These are phyloP conservation scores for Leucoma salicis DNA, from an alignment of 2,888 invertebrate species.

Conservation along the genomic window DNA sequence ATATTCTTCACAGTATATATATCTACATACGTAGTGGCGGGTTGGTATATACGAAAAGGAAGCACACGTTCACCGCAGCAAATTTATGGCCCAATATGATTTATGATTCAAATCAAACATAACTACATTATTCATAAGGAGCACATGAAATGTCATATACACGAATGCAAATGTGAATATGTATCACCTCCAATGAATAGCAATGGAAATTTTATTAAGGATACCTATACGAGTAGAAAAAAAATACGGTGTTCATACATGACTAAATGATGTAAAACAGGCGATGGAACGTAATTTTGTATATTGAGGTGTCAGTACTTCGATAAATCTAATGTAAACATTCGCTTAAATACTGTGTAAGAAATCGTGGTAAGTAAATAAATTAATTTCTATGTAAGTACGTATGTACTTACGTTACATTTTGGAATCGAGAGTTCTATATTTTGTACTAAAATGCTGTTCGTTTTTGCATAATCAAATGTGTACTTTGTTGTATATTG, in stretches of 20 bases:
- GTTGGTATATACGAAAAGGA: constrained; percentile 7
- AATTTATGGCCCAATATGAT: constrained; percentile 10
- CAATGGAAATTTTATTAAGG: constrained; percentile 1
- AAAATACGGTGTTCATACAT: no score
- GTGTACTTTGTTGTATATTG: no score
- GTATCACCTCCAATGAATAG: not conserved
- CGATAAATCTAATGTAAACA: constrained; percentile 66
- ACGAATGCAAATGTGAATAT: no score
- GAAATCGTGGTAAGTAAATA: constrained; percentile 28
- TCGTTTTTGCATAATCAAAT: no score
- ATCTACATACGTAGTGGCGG: constrained; percentile 3
- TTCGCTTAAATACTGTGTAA: constrained; percentile 28
- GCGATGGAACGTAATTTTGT: constrained; percentile 56
- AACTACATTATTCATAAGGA: constrained; percentile 1
- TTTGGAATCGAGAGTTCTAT: constrained; percentile 21
- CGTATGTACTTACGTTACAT: constrained; percentile 33
- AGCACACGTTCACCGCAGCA: constrained; percentile 7
- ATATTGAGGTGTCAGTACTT: constrained; percentile 43
- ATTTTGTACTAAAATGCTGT: constrained; percentile 4
- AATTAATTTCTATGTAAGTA: no score
- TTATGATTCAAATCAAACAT: constrained; percentile 8
- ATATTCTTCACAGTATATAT: constrained; percentile 5
- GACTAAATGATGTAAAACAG: constrained; percentile 58
- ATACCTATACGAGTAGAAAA: no score
- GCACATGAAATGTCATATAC: no score